Percentiles rank a stretch among this genome's conserved stretches.
phyloP scores from a whole-genome alignment of 37 sponge, comb jelly and placozoan genomes.

The Theonella swinhoei region DNA sequence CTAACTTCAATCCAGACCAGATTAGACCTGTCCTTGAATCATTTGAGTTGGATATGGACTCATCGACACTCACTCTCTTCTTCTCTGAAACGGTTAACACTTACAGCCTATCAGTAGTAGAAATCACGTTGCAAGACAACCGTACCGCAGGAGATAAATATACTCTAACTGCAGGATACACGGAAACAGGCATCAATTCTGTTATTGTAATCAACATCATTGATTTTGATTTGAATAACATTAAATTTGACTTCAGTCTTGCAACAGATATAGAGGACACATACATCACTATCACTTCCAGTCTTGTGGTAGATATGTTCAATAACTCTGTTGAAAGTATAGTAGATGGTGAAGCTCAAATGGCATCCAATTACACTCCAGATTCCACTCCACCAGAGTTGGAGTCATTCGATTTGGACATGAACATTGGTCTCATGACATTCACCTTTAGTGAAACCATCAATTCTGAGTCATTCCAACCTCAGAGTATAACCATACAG shows the following conservation, averaged over 20 bases:
- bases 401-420: conserved; percentile 67
- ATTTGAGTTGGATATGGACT: conserved; percentile 83
- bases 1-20: conserved; percentile 52
- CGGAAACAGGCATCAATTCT: conserved; percentile 59
- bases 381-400: conserved; percentile 79
- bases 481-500: conserved; percentile 56
- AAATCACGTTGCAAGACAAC: conserved; percentile 54
- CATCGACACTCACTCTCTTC: conserved; percentile 64
- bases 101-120: conserved; percentile 34
- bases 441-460: conserved; percentile 88
- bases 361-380: conserved; percentile 46
- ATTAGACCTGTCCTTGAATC: conserved; percentile 61
- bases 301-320: conserved; percentile 80
- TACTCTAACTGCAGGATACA: conserved; percentile 72
- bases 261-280: conserved; percentile 41
- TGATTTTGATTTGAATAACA: conserved; percentile 64
- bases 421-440: conserved; percentile 70
- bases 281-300: conserved; percentile 65
- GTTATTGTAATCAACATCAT: conserved; percentile 76
- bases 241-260: conserved; percentile 69
- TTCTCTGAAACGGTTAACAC: conserved; percentile 94
- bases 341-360: conserved; percentile 33
- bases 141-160: conserved; percentile 19
- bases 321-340: conserved; percentile 65
- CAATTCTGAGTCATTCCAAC: conserved; percentile 67